These are phyloP conservation scores for Rhabdornis inornatus DNA, from an alignment of 2,113 vertebrate genomes.

Conservation along the genomic window DNA sequence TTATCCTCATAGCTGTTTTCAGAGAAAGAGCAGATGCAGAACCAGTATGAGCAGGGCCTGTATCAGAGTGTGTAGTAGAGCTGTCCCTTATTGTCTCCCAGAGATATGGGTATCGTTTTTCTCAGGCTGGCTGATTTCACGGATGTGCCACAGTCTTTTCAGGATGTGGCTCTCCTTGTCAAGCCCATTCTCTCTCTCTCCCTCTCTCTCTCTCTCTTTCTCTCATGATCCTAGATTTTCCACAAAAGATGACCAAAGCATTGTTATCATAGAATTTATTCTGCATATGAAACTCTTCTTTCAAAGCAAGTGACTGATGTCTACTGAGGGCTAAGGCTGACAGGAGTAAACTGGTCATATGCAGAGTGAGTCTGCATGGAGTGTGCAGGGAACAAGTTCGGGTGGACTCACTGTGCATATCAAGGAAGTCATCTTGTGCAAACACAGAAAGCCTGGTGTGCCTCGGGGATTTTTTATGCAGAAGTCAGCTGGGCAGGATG, in stretches of 20 bases:
- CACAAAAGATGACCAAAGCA: background rate
- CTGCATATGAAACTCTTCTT: background rate
- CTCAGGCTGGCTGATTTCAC: background rate
- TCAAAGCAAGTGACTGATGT: background rate
- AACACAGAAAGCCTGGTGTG: background rate
- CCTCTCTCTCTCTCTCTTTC: background rate
- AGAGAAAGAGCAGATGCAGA: background rate
- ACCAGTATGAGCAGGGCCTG: background rate
- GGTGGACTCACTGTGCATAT: background rate
- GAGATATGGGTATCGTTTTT: background rate
- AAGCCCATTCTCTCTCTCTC: background rate
- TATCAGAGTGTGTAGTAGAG: background rate
- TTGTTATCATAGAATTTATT: background rate
- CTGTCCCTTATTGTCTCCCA: background rate
- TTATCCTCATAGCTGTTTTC: background rate
- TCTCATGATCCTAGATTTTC: background rate
- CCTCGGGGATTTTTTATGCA: rapidly evolving
- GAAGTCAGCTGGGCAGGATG: background rate
- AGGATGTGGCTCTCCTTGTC: background rate
- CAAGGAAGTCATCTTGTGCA: background rate
- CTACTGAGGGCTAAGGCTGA: background rate
- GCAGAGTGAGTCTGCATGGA: background rate
- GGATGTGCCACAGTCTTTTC: background rate
- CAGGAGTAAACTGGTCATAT: background rate
- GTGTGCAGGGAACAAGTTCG: background rate